Conservation (phyloP, 1,140 invertebrate species). For the Lanistes nyassanus region DNA sequence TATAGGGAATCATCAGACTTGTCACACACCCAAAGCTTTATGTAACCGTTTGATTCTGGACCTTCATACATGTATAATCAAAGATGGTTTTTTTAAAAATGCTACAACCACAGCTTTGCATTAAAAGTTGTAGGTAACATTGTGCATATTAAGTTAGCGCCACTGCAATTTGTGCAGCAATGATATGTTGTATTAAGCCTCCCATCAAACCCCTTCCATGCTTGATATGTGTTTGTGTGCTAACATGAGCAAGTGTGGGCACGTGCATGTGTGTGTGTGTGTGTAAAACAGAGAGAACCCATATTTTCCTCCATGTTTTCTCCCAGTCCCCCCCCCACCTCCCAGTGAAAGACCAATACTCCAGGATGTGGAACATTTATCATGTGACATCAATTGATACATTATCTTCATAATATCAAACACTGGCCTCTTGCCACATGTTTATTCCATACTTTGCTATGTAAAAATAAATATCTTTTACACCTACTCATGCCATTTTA, state of each 20-base stretch:
- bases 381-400: neutral
- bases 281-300: neutral
- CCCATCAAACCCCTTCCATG: neutral
- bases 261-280: neutral
- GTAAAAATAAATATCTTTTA: neutral
- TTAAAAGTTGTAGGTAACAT: no score
- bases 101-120: no score
- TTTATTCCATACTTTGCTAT: neutral
- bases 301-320: neutral
- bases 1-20: no score
- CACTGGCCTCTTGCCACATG: neutral
- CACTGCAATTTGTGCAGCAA: no score
- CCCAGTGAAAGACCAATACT: no score
- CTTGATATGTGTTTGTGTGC: neutral
- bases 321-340: neutral
- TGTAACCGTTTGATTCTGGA: no score
- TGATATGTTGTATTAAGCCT: neutral
- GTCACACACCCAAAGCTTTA: no score
- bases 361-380: no score
- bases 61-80: no score
- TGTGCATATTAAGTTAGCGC: no score
- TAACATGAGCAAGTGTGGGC: neutral
- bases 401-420: neutral
- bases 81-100: no score
- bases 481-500: neutral